Evolutionary conservation across 2,797 vertebrate species (phyloP).

Genomic region (Apodemus agrarius): DNA sequence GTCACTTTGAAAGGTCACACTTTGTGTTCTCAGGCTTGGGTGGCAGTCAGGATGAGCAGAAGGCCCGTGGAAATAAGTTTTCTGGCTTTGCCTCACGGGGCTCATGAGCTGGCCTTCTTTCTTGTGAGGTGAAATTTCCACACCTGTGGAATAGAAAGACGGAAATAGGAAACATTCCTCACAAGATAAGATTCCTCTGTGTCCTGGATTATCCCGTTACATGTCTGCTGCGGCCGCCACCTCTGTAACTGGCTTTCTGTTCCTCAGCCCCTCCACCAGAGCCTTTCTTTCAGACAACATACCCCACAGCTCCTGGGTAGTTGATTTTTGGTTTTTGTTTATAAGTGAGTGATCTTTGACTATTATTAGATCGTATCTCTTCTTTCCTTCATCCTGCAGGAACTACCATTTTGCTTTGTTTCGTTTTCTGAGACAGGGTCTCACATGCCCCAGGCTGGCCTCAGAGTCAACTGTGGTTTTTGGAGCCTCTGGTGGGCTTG

Average conservation of each 20-base stretch:
- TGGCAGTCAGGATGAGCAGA: neutral
- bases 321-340: neutral
- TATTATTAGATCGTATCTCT: neutral
- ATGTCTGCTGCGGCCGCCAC: neutral
- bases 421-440: neutral
- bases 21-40: neutral
- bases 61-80: neutral
- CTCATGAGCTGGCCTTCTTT: neutral
- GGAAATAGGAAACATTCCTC: conserved; percentile 12
- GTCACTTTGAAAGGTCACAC: conserved; percentile 10
- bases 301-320: neutral
- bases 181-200: neutral
- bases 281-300: neutral
- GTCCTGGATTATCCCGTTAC: neutral
- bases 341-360: neutral
- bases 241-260: neutral
- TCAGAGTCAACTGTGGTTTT: neutral
- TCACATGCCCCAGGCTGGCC: neutral
- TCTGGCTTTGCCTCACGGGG: neutral
- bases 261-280: neutral
- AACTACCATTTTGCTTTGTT: neutral
- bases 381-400: neutral
- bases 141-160: neutral
- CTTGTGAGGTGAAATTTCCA: conserved; percentile 17
- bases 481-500: neutral